A percentile compares a stretch with the other conserved stretches of the same genome.
Evolutionary conservation across 37 sponge, comb jelly and placozoan species (phyloP).

Genomic region (Ianthella basta): DNA sequence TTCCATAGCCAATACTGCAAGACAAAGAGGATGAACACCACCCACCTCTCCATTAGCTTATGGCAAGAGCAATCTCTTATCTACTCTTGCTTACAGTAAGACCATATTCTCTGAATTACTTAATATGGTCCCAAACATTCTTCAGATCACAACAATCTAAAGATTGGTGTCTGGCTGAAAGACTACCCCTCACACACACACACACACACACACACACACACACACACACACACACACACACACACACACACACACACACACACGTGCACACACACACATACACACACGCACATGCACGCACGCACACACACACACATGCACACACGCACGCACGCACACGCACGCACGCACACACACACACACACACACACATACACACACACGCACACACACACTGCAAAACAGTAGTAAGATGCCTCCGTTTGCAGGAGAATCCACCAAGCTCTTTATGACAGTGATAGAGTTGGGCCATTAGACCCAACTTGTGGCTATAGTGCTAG

Average conservation of each 20-base stretch:
- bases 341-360: slow-evolving; percentile 39
- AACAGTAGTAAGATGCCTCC: too few relatives aligned
- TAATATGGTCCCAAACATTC: too few relatives aligned
- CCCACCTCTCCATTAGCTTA: too few relatives aligned
- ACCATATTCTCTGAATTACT: too few relatives aligned
- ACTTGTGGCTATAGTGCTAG: too few relatives aligned
- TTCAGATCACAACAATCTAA: too few relatives aligned
- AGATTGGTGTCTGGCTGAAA: too few relatives aligned
- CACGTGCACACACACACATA: neutral
- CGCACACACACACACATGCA: neutral
- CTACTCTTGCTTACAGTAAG: too few relatives aligned
- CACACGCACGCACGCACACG: neutral
- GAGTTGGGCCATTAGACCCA: too few relatives aligned
- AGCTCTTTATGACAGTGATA: too few relatives aligned
- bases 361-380: slow-evolving; percentile 43
- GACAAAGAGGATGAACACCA: neutral
- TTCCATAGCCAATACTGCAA: slow-evolving; percentile 47
- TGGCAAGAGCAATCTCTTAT: too few relatives aligned
- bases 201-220: slow-evolving; percentile 8
- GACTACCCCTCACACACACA: neutral
- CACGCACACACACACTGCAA: slow-evolving; percentile 36
- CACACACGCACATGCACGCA: neutral
- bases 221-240: slow-evolving; percentile 8
- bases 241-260: neutral
- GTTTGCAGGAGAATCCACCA: too few relatives aligned